Evolutionary conservation across 2,888 invertebrate genomes (phyloP), one percentile per base, ranked within the genome.

Genomic region (Aquatica leii): DNA sequence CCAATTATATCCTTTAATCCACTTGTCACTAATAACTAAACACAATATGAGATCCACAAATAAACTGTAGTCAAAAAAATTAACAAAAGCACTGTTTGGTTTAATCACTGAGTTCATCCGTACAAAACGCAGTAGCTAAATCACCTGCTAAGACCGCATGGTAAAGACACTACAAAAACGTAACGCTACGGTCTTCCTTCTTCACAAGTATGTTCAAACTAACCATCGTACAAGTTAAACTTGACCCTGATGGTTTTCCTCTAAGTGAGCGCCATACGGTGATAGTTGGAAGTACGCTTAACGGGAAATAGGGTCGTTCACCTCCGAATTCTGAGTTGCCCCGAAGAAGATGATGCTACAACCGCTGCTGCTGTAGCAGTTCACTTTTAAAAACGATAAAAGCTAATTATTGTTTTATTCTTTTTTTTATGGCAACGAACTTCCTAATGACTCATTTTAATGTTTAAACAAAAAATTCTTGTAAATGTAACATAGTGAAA

Each of bases 231-330:
- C 71, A 75, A 73, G 74, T 74, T 81, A 81, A 81, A 81, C 81
- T 81, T 81, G 81, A 81, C 81, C 81, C 79, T 81, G 80, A 77
- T 76, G 77, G 75, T 75, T 67, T 71, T 71, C 40, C 40, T n/a
- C 71, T 72, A 73, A 59, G 69, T 72, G 75, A 79, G 79, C 79
- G 77, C 78, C 69, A 69, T 66, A 74, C 75, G 79, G 78, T 76
- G 75, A 76, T 75, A 73, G 76, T 74, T 75, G 70, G n/a, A 80
- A 79, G 75, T 77, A 56, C 69, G 51, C 59, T 61, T 69, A 77
- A 77, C 77, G 79, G 77, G 76, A 77, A 67, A 70, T 68, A 72
- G 78, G 75, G 79, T 80, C 79, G 77, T 78, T 77, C 77, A 81
- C 81, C 81, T 81, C 80, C 81, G 76, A 81, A 81, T 74, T 75